phyloP scores from a whole-genome alignment of 2,113 vertebrate species.

The Osmerus eperlanus region DNA sequence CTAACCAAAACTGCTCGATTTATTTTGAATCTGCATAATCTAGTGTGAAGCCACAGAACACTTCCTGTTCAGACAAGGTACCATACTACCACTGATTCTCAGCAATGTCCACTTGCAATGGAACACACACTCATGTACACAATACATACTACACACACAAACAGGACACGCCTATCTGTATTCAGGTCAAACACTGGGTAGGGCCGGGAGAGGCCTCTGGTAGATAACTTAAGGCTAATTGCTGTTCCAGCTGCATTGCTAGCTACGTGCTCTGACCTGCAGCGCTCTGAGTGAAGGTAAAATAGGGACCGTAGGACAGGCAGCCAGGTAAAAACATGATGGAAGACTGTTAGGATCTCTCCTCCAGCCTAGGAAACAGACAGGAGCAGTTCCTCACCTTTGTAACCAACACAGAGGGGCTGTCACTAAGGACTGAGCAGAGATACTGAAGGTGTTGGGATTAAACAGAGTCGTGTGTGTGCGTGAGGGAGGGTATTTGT shows the following conservation, averaged over 20 bases:
- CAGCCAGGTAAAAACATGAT: neutral
- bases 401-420: too few relatives aligned
- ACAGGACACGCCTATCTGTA: neutral
- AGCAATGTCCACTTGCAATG: too few relatives aligned
- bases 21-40: too few relatives aligned
- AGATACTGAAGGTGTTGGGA: neutral
- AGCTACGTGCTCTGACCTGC: too few relatives aligned
- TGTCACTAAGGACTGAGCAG: too few relatives aligned
- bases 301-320: too few relatives aligned
- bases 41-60: too few relatives aligned
- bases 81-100: too few relatives aligned
- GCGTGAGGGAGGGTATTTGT: neutral
- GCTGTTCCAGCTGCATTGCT: too few relatives aligned
- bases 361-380: neutral
- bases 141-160: constrained; percentile 8
- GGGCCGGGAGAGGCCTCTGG: neutral
- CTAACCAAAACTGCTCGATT: too few relatives aligned
- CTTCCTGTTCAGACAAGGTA: too few relatives aligned
- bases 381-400: neutral
- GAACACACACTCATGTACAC: neutral
- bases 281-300: too few relatives aligned
- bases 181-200: constrained; percentile 25
- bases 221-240: neutral
- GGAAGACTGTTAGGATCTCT: neutral
- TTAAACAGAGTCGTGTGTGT: neutral